A percentile compares a stretch with the other conserved stretches of the same genome.
phyloP scores from a whole-genome alignment of 2,888 invertebrate genomes.

The Ptilodon capucinus region DNA sequence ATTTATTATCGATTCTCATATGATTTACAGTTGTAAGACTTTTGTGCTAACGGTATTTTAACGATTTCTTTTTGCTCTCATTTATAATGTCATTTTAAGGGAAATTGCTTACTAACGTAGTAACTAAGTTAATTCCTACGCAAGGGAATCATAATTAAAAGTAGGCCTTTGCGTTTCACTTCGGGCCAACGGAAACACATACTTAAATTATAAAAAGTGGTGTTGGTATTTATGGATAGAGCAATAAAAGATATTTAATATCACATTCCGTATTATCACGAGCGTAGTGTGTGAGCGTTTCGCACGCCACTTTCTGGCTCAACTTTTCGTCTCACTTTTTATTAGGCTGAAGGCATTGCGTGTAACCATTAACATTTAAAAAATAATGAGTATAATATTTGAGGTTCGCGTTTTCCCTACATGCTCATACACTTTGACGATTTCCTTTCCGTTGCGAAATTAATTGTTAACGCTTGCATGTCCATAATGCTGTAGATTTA shows the following conservation, averaged over 20 bases:
- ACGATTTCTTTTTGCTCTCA: neutral
- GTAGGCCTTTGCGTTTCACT: neutral
- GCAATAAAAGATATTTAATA: conserved; percentile 33
- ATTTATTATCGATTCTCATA: neutral
- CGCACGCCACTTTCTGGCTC: conserved; percentile 42
- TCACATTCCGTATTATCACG: conserved; percentile 36
- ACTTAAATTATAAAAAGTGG: conserved; percentile 17
- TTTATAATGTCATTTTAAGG: too few relatives aligned
- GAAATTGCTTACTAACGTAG: too few relatives aligned
- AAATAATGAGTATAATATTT: conserved; percentile 27
- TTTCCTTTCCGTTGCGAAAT: conserved; percentile 54
- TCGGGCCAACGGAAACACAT: conserved; percentile 4
- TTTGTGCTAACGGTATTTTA: too few relatives aligned
- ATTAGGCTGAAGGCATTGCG: conserved; percentile 35
- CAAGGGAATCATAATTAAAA: too few relatives aligned
- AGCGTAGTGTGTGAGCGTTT: conserved; percentile 36
- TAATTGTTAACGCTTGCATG: conserved; percentile 38
- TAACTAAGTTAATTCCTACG: too few relatives aligned
- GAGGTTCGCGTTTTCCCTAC: conserved; percentile 44
- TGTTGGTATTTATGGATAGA: conserved; percentile 17
- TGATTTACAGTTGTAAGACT: neutral
- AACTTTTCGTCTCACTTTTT: conserved; percentile 43
- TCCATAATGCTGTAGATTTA: conserved; percentile 21
- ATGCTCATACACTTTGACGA: conserved; percentile 39
- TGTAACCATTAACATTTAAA: conserved; percentile 41